A percentile compares a stretch with the other conserved stretches of the same genome.
Conservation (phyloP, 53 echinoderm and acorn worm species). For the Apostichopus leukothele region DNA sequence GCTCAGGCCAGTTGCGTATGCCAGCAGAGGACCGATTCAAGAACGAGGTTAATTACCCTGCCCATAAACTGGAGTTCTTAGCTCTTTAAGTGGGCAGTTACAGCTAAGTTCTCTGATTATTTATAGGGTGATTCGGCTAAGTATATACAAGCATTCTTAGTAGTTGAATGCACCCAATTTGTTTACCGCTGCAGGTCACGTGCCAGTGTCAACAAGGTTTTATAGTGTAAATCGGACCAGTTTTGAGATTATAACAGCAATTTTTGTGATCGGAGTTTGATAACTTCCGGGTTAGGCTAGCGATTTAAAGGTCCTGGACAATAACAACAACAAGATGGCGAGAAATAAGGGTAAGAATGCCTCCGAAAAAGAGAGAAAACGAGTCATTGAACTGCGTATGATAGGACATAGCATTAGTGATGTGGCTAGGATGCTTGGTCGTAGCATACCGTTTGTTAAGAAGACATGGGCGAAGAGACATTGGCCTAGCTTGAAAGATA, state of each 20-base stretch:
- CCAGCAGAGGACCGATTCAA: conserved; percentile 47
- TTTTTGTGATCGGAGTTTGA: background rate
- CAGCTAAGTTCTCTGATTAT: conserved; percentile 55
- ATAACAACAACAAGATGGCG: conserved; percentile 24
- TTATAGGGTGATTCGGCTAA: background rate
- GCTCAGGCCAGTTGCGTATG: conserved; percentile 59
- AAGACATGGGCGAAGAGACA: conserved; percentile 48
- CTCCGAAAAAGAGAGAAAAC: conserved; percentile 40
- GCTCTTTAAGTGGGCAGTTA: conserved; percentile 63
- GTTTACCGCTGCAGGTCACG: background rate
- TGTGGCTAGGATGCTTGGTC: conserved; percentile 3
- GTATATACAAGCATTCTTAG: too few species aligned
- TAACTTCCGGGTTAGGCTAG: background rate
- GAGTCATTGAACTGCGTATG: conserved; percentile 1
- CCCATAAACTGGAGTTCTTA: conserved; percentile 48
- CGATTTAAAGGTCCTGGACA: conserved; percentile 17
- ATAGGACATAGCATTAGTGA: conserved; percentile 22
- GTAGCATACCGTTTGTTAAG: conserved; percentile 16
- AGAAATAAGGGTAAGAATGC: conserved; percentile 43
- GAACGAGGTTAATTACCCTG: conserved; percentile 39
- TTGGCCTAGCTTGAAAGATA: conserved; percentile 23
- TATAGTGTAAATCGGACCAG: conserved; percentile 13
- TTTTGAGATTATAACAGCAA: background rate
- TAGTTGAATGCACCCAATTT: too few species aligned
- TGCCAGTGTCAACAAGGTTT: conserved; percentile 3